Percentiles rank a stretch among this genome's conserved stretches.
Conservation (phyloP, 1,140 invertebrate genomes). For the Drosophila asahinai region DNA sequence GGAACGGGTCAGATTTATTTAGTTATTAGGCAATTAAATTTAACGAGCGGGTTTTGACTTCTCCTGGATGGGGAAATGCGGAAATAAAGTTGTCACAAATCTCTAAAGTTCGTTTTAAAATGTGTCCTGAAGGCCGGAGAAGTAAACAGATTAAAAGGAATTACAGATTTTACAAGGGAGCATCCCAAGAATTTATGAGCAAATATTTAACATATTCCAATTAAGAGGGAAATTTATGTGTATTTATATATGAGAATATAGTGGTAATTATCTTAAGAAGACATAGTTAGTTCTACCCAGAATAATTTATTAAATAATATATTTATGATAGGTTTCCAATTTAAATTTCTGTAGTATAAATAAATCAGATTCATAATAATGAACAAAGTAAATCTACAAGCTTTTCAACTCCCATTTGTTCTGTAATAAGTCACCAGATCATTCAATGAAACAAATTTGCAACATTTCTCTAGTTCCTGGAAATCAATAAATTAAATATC, state of each 20-base stretch:
- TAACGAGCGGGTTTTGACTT: slow-evolving; percentile 21
- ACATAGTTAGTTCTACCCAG: too few relatives aligned
- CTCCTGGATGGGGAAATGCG: not conserved
- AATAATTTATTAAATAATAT: too few relatives aligned
- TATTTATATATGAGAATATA: not conserved
- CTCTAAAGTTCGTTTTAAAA: not conserved
- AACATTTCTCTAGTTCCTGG: not conserved
- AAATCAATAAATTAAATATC: slow-evolving; percentile 36
- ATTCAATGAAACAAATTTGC: slow-evolving; percentile 3
- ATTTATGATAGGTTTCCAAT: not conserved
- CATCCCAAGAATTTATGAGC: not conserved
- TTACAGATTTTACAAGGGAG: not conserved
- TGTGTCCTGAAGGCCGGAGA: not conserved
- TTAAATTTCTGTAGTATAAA: not conserved
- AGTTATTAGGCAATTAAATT: slow-evolving; percentile 34
- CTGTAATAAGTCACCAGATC: not conserved
- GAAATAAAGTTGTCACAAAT: slow-evolving; percentile 14
- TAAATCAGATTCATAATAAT: not conserved
- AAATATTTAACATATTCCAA: not conserved
- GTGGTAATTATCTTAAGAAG: too few relatives aligned
- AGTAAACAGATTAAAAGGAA: slow-evolving; percentile 25
- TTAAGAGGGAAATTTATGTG: not conserved
- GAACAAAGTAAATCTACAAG: not conserved
- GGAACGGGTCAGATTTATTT: slow-evolving; percentile 30
- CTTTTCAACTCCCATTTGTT: not conserved